Percentiles rank a stretch among this genome's conserved stretches.
phyloP scores from a whole-genome alignment of 2,797 vertebrate genomes.

The Mormyrus proboscirostris region DNA sequence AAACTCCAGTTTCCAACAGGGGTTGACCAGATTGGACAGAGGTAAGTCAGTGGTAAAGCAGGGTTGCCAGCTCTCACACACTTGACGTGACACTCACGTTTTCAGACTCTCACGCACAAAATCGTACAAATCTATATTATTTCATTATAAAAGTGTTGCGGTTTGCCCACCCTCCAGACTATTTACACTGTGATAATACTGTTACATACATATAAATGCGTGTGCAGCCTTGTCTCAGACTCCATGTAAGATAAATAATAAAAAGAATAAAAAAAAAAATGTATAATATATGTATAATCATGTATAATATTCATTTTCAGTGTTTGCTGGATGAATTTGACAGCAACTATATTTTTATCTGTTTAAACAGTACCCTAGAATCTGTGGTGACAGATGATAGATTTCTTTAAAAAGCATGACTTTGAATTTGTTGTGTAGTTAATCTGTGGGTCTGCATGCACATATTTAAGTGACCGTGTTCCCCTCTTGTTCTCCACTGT shows the following conservation, averaged over 20 bases:
- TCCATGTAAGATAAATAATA: neutral
- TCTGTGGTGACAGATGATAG: neutral
- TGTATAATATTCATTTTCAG: neutral
- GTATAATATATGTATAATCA: too few relatives aligned
- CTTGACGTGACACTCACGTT: neutral
- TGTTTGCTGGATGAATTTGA: neutral
- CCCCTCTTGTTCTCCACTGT: neutral
- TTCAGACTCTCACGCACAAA: neutral
- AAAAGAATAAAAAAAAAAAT: neutral
- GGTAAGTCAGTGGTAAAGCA: neutral
- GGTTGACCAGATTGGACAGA: conserved; percentile 12
- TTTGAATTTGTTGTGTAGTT: neutral
- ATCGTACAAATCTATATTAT: neutral
- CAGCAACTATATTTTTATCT: neutral
- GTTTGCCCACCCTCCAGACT: neutral
- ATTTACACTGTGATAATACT: neutral
- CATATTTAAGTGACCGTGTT: neutral
- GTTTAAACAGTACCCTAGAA: neutral
- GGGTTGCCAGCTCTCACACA: neutral
- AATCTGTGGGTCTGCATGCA: neutral
- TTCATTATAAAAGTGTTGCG: neutral
- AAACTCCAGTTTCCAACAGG: neutral
- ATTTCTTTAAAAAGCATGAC: neutral
- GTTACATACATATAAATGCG: neutral
- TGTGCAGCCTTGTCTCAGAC: neutral